A percentile compares a stretch with the other conserved stretches of the same genome.
These are phyloP conservation scores for Melinaea menophilus DNA, from an alignment of 2,888 invertebrate genomes.

Conservation along the genomic window DNA sequence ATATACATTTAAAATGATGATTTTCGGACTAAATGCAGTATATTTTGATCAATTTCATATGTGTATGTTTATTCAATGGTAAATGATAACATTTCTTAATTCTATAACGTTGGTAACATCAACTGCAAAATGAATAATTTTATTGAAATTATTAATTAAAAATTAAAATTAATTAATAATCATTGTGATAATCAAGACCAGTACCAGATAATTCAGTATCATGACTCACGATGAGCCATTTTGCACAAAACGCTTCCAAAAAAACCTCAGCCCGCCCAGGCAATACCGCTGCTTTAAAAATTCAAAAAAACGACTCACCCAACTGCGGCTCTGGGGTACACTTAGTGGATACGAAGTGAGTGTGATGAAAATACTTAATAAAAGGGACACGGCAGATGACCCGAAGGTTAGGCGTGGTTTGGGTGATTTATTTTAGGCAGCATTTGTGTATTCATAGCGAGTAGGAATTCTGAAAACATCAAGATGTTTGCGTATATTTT, in stretches of 20 bases:
- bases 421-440: conserved; percentile 8
- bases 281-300: conserved; percentile 61
- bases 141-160: too few species aligned
- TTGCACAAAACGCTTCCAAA: conserved; percentile 3
- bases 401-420: conserved; percentile 17
- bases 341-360: conserved; percentile 48
- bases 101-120: too few species aligned
- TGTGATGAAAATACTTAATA: conserved; percentile 58
- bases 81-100: too few species aligned
- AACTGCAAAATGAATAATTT: too few species aligned
- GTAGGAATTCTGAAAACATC: conserved; percentile 6
- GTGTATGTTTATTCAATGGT: too few species aligned
- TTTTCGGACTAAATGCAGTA: too few species aligned
- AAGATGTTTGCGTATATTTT: conserved; percentile 5
- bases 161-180: too few species aligned
- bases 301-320: conserved; percentile 59
- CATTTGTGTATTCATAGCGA: conserved; percentile 6
- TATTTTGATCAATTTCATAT: too few species aligned
- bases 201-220: background rate
- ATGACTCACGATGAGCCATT: background rate
- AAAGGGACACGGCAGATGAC: conserved; percentile 21
- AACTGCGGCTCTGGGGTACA: conserved; percentile 57
- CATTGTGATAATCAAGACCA: too few species aligned
- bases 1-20: too few species aligned
- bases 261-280: conserved; percentile 28